Percentiles rank a stretch among this genome's conserved stretches.
Evolutionary conservation across 2,113 vertebrate genomes (phyloP).

Genomic region (Pica pica): DNA sequence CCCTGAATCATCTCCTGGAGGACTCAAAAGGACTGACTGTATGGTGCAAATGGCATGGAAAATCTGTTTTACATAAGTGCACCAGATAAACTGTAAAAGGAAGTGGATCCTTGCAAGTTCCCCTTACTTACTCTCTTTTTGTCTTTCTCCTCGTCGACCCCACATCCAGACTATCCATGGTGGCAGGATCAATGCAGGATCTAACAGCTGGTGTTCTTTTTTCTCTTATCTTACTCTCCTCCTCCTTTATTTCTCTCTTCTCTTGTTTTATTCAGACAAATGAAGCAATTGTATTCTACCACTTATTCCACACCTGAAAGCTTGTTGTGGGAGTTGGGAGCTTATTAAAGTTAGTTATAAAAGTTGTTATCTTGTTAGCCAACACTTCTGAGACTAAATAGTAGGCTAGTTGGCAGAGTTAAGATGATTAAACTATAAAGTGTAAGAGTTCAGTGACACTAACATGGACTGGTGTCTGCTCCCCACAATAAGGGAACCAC

Average conservation of each 20-base stretch:
- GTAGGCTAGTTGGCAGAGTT: not conserved
- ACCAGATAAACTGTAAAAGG: not conserved
- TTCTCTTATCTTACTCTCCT: not conserved
- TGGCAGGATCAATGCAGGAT: fast-evolving
- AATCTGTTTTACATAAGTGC: not conserved
- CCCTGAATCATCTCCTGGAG: not conserved
- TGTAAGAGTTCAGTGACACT: not conserved
- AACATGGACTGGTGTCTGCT: not conserved
- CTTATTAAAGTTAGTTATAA: not conserved
- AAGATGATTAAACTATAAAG: not conserved
- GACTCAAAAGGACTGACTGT: not conserved
- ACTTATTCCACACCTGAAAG: not conserved
- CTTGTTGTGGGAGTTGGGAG: not conserved
- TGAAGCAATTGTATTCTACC: not conserved
- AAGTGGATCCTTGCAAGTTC: not conserved
- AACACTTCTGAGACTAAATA: not conserved
- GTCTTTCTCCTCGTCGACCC: not conserved
- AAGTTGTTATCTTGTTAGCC: not conserved
- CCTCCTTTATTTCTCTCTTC: not conserved
- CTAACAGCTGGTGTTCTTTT: not conserved
- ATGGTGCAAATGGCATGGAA: not conserved
- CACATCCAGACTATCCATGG: no score
- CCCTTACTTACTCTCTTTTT: not conserved
- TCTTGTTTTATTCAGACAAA: not conserved
- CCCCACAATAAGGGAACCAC: not conserved